Evolutionary conservation across 1,140 invertebrate genomes (phyloP).

Genomic region (Bombus difficillimus): DNA sequence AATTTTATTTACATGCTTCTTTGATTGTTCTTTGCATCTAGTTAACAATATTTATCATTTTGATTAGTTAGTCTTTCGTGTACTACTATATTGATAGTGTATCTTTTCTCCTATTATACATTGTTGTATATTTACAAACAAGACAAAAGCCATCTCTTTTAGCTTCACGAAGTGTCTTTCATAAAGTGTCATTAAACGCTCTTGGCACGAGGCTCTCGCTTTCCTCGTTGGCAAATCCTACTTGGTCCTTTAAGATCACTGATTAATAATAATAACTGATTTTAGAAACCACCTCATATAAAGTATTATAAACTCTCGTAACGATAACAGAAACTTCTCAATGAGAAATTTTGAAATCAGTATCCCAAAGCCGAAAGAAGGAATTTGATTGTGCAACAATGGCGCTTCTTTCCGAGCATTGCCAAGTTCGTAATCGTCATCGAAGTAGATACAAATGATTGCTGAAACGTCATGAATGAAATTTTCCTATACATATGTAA

Average conservation of each 20-base stretch:
- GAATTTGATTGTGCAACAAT: constrained; percentile 39
- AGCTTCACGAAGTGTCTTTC: not conserved
- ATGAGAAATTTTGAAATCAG: constrained; percentile 1
- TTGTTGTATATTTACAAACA: constrained; percentile 28
- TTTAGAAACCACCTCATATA: not conserved
- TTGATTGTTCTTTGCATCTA: not conserved
- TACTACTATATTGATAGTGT: not conserved
- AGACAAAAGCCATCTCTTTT: not conserved
- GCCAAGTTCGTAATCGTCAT: constrained; percentile 48
- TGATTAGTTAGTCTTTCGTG: not conserved
- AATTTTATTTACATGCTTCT: not conserved
- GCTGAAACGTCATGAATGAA: not conserved
- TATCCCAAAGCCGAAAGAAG: constrained; percentile 21
- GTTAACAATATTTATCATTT: not conserved
- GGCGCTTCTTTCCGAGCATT: constrained; percentile 14
- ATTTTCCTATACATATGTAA: not conserved
- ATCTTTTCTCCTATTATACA: not conserved
- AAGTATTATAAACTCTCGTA: not conserved
- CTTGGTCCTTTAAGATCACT: not conserved
- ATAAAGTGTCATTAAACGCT: constrained; percentile 33
- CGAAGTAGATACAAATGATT: constrained; percentile 1
- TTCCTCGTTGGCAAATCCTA: constrained; percentile 39
- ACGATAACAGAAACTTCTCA: not conserved
- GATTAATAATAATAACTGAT: not conserved
- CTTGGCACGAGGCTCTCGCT: constrained; percentile 8